phyloP scores from a whole-genome alignment of 2,113 vertebrate species.

The Marmota monax region DNA sequence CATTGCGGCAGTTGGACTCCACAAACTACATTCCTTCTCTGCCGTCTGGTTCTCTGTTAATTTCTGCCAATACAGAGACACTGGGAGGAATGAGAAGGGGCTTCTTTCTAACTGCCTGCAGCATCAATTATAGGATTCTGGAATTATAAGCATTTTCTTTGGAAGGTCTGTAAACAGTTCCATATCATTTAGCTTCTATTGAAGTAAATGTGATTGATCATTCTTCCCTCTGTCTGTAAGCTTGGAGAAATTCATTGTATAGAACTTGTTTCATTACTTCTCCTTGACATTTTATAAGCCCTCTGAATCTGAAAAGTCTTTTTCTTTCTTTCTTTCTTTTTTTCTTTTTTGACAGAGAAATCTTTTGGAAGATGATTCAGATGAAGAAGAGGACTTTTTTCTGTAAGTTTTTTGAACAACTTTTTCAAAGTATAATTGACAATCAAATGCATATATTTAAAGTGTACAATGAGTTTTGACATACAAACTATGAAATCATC shows the following conservation, averaged over 20 bases:
- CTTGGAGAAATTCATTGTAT: neutral
- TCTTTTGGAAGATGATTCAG: slow-evolving; percentile 98
- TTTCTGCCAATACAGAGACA: neutral
- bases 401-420: slow-evolving; percentile 90
- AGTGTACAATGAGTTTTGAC: neutral
- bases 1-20: neutral
- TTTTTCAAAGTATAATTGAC: neutral
- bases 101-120: neutral
- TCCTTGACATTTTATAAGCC: neutral
- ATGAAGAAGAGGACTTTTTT: slow-evolving; percentile 99
- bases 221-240: neutral
- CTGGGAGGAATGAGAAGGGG: neutral
- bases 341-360: slow-evolving; percentile 91
- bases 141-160: neutral
- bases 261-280: neutral
- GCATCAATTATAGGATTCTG: neutral
- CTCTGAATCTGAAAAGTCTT: slow-evolving; percentile 37
- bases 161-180: neutral
- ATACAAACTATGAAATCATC: neutral
- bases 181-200: neutral
- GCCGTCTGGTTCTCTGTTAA: neutral
- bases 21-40: neutral
- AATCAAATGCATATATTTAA: slow-evolving; percentile 30
- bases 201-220: neutral
- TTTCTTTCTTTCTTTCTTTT: slow-evolving; percentile 36